Conservation (phyloP, 2,113 vertebrate species). For the Dunckerocampus dactyliophorus region DNA sequence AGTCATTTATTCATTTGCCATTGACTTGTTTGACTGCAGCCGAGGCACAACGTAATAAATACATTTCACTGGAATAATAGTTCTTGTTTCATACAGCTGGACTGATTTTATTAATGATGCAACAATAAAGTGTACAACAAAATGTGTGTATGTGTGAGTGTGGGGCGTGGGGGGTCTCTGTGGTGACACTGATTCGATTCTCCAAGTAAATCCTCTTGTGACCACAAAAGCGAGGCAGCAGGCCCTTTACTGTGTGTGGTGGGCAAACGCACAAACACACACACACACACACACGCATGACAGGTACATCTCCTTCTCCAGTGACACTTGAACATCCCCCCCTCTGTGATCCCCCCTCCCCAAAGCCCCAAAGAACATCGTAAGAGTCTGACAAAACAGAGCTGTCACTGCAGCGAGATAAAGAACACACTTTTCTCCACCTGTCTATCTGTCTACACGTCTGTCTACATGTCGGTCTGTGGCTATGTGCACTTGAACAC, state of each 20-base stretch:
- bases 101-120: conserved; percentile 20
- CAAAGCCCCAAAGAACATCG: conserved; percentile 47
- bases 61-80: conserved; percentile 21
- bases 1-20: conserved; percentile 50
- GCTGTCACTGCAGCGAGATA: conserved; percentile 43
- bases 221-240: conserved; percentile 16
- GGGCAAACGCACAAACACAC: conserved; percentile 21
- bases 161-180: conserved; percentile 11
- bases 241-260: conserved; percentile 27
- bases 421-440: conserved; percentile 7
- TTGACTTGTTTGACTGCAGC: conserved; percentile 43
- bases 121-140: background rate
- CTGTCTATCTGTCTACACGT: background rate
- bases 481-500: background rate
- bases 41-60: conserved; percentile 17
- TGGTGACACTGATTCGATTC: conserved; percentile 40
- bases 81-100: conserved; percentile 11
- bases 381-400: conserved; percentile 49
- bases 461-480: conserved; percentile 1
- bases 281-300: conserved; percentile 21
- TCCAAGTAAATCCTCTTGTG: conserved; percentile 48
- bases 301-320: conserved; percentile 46
- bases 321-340: conserved; percentile 42
- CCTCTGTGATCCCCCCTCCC: conserved; percentile 37
- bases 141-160: conserved; percentile 22